Evolutionary conservation across 2,797 vertebrate species (phyloP).

Genomic region (Acridotheres tristis): DNA sequence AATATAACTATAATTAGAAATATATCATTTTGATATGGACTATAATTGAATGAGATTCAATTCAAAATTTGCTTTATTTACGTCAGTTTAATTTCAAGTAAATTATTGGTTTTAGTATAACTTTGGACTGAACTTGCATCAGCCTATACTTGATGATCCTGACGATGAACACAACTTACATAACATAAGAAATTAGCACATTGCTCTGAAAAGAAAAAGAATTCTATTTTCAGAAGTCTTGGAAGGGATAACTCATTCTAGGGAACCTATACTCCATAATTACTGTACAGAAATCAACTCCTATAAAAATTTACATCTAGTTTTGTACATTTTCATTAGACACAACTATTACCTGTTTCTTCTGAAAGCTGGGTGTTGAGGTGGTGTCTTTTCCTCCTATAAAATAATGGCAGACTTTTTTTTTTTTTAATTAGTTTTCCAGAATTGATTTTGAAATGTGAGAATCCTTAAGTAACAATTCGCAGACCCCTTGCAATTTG

Average conservation of each 20-base stretch:
- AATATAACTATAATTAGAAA: background rate
- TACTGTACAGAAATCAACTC: background rate
- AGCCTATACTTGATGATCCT: background rate
- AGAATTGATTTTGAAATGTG: background rate
- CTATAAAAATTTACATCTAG: background rate
- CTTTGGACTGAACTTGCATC: background rate
- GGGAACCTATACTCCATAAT: background rate
- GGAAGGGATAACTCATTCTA: background rate
- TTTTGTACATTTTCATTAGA: background rate
- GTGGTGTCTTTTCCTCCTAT: fast-evolving
- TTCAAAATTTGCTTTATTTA: background rate
- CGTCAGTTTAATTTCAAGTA: background rate
- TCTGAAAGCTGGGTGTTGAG: fast-evolving
- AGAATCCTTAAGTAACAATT: background rate
- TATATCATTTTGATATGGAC: fast-evolving
- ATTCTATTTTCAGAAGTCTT: background rate
- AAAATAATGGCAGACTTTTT: background rate
- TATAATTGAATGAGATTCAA: background rate
- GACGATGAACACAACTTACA: background rate
- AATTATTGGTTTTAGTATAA: background rate
- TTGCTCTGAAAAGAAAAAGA: background rate
- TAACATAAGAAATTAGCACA: background rate
- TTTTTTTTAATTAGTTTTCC: background rate
- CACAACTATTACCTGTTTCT: background rate
- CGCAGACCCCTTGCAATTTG: background rate